Evolutionary conservation across 2,113 vertebrate genomes (phyloP).

Genomic region (Ramphastos sulfuratus): DNA sequence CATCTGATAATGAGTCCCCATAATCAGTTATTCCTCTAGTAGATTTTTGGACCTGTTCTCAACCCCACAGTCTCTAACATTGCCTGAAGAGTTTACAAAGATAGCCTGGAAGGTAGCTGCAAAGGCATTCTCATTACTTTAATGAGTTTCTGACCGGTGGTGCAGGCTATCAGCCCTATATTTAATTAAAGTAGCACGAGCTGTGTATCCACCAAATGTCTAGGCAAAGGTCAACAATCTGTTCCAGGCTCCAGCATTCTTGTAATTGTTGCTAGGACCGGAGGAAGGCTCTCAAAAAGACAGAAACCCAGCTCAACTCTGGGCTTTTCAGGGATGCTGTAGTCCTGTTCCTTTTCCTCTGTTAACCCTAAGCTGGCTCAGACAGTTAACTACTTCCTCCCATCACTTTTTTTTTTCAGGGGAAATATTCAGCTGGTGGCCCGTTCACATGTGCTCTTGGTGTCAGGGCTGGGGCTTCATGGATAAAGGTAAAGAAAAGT

Average conservation of each 20-base stretch:
- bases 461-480: neutral
- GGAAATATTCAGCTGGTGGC: neutral
- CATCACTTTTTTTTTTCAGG: neutral
- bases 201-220: constrained; percentile 46
- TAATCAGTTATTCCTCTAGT: constrained; percentile 28
- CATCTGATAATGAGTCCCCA: constrained; percentile 26
- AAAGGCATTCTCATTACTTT: constrained; percentile 57
- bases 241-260: constrained; percentile 8
- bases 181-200: constrained; percentile 52
- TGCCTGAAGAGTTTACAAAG: constrained; percentile 48
- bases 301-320: neutral
- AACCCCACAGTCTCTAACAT: constrained; percentile 29
- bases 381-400: neutral
- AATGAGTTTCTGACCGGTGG: constrained; percentile 63
- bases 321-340: neutral
- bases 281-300: neutral
- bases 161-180: constrained; percentile 35
- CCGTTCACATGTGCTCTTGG: neutral
- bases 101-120: constrained; percentile 41
- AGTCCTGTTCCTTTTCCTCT: neutral
- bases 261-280: neutral
- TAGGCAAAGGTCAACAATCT: constrained; percentile 55
- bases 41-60: constrained; percentile 27
- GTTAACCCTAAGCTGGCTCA: neutral
- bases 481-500: neutral